Evolutionary conservation across 2,888 invertebrate species (phyloP).

Genomic region (Onchidella celtica): DNA sequence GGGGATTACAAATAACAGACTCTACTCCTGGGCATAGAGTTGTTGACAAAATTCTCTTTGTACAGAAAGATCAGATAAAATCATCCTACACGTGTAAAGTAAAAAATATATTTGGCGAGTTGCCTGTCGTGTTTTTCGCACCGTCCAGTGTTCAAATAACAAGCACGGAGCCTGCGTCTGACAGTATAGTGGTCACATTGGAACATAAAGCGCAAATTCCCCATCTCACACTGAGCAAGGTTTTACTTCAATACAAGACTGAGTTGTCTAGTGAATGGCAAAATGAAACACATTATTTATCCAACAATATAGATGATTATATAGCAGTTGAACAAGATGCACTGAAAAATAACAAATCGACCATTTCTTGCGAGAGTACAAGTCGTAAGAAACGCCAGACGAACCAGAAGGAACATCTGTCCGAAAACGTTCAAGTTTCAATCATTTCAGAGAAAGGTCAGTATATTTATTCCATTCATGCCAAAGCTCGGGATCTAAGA

Average conservation of each 20-base stretch:
- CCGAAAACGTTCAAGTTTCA: not conserved
- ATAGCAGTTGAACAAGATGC: not conserved
- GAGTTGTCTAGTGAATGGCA: not conserved
- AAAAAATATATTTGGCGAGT: not conserved
- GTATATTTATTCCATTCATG: not conserved
- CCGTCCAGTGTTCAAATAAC: not conserved
- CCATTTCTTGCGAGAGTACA: not conserved
- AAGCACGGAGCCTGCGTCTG: not conserved
- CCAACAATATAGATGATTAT: not conserved
- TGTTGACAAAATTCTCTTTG: not conserved
- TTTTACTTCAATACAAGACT: not conserved
- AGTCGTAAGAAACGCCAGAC: not conserved
- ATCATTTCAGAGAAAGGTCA: not conserved
- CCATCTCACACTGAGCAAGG: not conserved
- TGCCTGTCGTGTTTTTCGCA: not conserved
- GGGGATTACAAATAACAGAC: not conserved
- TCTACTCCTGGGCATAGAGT: conserved; percentile 27
- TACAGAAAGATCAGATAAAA: conserved; percentile 2
- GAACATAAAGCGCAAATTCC: not conserved
- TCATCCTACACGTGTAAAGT: conserved; percentile 17
- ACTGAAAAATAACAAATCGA: not conserved
- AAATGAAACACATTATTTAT: not conserved
- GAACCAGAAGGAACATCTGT: not conserved
- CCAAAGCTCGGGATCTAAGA: not conserved
- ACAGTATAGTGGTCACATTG: not conserved